A percentile compares a stretch with the other conserved stretches of the same genome.
Evolutionary conservation across 2,113 vertebrate genomes (phyloP).

Genomic region (Phalacrocorax aristotelis): DNA sequence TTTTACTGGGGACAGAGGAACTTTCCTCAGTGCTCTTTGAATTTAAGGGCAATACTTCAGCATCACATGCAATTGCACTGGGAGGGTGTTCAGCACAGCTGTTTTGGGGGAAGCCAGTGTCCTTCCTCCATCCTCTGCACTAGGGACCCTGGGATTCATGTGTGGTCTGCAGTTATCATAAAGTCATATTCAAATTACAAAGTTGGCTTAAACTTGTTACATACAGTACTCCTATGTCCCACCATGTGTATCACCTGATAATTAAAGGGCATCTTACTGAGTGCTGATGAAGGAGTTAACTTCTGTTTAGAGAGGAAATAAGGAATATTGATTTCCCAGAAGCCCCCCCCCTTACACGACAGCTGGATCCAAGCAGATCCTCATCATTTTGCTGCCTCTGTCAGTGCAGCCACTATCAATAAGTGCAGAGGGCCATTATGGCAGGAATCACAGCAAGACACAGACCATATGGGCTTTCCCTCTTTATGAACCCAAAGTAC

Average conservation of each 20-base stretch:
- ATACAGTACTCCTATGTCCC: neutral
- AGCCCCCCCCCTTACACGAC: accelerated
- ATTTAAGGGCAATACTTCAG: neutral
- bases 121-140: neutral
- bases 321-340: neutral
- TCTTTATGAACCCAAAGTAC: neutral
- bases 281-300: neutral
- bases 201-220: accelerated
- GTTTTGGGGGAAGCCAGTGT: neutral
- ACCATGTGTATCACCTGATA: neutral
- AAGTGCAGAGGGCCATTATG: neutral
- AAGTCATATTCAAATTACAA: neutral
- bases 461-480: neutral
- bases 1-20: neutral
- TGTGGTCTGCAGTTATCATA: neutral
- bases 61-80: neutral
- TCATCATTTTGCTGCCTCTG: neutral
- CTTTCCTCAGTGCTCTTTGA: neutral
- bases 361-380: neutral
- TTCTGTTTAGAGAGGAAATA: neutral
- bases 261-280: neutral
- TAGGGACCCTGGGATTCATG: accelerated
- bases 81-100: neutral
- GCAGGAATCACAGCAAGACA: neutral
- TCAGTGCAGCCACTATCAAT: neutral